phyloP scores from a whole-genome alignment of 2,113 vertebrate genomes.

The Gnathonemus longibarbis region DNA sequence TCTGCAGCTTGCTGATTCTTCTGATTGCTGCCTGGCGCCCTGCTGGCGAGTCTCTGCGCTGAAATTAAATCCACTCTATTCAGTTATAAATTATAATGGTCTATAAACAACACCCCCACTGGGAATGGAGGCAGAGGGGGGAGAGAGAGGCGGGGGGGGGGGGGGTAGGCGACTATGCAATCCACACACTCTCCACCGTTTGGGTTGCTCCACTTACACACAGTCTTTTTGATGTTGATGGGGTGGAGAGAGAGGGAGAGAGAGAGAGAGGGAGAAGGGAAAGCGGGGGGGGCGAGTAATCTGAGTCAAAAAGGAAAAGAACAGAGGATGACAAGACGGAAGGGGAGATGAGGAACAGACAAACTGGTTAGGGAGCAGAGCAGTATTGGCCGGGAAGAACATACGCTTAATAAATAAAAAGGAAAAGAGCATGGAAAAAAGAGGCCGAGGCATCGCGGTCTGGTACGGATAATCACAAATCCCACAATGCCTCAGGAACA shows the following conservation, averaged over 20 bases:
- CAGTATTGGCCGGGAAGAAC: conserved; percentile 15
- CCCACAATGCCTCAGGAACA: neutral
- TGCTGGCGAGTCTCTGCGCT: conserved; percentile 91
- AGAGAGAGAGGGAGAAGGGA: neutral
- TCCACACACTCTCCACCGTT: conserved; percentile 11
- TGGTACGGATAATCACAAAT: neutral
- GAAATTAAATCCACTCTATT: conserved; percentile 99
- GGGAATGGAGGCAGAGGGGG: conserved; percentile 54
- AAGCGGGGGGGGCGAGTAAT: neutral
- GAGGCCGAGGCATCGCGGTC: neutral
- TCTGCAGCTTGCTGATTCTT: conserved; percentile 89
- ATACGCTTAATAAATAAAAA: conserved; percentile 16
- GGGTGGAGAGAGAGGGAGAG: conserved; percentile 21
- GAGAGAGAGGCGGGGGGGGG: neutral
- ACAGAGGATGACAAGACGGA: conserved; percentile 28
- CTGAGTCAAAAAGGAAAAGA: conserved; percentile 36
- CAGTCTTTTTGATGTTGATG: conserved; percentile 15
- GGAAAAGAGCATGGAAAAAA: neutral
- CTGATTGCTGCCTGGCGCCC: conserved; percentile 98
- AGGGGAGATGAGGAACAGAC: conserved; percentile 1
- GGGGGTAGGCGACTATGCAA: neutral
- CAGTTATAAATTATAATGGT: conserved; percentile 99
- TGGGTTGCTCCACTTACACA: neutral
- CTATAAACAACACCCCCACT: conserved; percentile 98
- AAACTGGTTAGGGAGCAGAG: conserved; percentile 6